Base-by-base conservation (phyloP, 2,113 vertebrate species). In the Gambusia holbrooki region DNA sequence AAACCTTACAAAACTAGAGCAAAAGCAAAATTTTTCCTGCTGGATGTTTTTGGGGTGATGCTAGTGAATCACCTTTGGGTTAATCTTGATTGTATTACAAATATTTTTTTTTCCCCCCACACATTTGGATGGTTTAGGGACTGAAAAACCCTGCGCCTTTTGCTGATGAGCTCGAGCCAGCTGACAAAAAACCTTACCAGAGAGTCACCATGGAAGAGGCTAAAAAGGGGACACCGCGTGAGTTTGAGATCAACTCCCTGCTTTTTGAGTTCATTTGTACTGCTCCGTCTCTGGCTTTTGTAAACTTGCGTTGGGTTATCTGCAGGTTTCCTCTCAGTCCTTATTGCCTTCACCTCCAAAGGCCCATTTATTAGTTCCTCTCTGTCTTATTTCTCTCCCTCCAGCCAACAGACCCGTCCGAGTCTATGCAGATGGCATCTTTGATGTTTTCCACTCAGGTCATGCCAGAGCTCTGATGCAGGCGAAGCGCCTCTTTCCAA, bases 381-480 rank as follows among this genome's bases (percentile, higher is more conserved):
- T 6, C 28, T 37, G 30, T 82, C 17, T 3, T 76, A 28, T 62
- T 6, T 81, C 83, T 82, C 67, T 74, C 80, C 74, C 25, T 87
- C 76, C 90, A 98, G 97, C 81, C 84, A 94, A 97, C 54, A 95
- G 97, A 66, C 96, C 98, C 0, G 97, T 99, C 87, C 95, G 98
- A 77, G 98, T 99, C 76, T 99, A 99, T 62, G 98, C 98, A 0
- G 98, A 99, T 80, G 98, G 98, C 42, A 99, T 99, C 93, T 99
- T 99, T 92, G 98, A 99, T 67, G 94, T 99, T 87, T 99, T 99
- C 90, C 98, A 99, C 89, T 99, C 97, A 10, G 98, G 98, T 84
- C 98, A 99, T 10, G 98, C 98, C 88, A 96, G 98, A 70, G 98
- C 98, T 37, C 94, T 99, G 84, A 99, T 99, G 98, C 98, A 99